Base-by-base conservation (phyloP, 2,797 vertebrate species). In the Monodelphis domestica region DNA sequence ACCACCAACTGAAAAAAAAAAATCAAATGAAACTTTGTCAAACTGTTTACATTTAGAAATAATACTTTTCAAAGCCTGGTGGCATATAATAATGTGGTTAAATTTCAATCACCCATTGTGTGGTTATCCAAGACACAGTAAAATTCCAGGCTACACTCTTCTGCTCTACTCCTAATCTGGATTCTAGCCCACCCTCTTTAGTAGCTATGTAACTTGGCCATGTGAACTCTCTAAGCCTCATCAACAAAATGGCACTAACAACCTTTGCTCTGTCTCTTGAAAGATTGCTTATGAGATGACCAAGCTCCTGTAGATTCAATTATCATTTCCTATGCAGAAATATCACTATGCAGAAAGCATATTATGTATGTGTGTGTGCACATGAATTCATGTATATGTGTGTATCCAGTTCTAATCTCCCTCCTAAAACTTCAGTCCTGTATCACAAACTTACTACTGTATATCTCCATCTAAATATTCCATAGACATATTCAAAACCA, bases 21-120 rank as follows among this genome's bases (percentile, higher is more conserved):
- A 89, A 21, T 92, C 88, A 52, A 54, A 59, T 53, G 56, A 95
- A 52, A 91, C 26, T n/a, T 54, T 50, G 52, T 54, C 26, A 63
- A 53, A 45, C 88, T 59, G 5, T 26, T 94, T 90, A 38, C 26
- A 54, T 89, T 30, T 26, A 91, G 1, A 29, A 10, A 59, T 38
- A 56, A 63, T 5, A 50, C 11, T 30, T 28, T 12, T 54, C 14
- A n/a, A 70, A 30, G 0, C n/a, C 24, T 84, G 38, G 9, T 84
- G 9, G 38, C 50, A 84, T 50, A 7, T 26, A 45, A 50, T 84
- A 9, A 50, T 26, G 21, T 84, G 38, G 38, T 26, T 84, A 21
- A 38, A 38, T 84, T 84, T 84, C 50, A 38, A 84, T 50, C 7
- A 50, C 9, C 9, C 21, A 84, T 84, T 50, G 38, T 50, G 10